A percentile compares a stretch with the other conserved stretches of the same genome.
Evolutionary conservation across 2,797 vertebrate species (phyloP).

Genomic region (Eulemur coronatus): DNA sequence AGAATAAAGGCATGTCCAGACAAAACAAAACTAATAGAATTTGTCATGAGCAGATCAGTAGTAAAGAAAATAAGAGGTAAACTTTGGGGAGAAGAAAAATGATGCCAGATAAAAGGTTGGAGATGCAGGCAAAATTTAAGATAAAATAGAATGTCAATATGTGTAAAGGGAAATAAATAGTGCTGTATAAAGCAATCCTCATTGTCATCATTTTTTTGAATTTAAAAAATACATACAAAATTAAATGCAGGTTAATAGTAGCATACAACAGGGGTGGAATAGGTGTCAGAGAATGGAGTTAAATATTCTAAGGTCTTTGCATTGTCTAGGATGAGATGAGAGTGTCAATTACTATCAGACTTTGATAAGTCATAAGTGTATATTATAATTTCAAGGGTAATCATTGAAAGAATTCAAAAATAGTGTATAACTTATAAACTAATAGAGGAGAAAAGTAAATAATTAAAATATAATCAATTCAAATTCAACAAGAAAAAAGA

Average conservation of each 20-base stretch:
- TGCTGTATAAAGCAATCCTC: not conserved
- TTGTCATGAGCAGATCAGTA: not conserved
- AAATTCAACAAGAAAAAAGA: not conserved
- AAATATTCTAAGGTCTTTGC: not conserved
- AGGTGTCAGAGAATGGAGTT: not conserved
- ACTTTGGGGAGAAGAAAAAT: not conserved
- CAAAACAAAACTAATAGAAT: not conserved
- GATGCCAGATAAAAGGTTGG: not conserved
- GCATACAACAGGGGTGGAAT: no score
- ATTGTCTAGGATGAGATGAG: not conserved
- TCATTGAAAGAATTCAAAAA: not conserved
- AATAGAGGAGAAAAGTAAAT: not conserved
- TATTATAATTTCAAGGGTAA: not conserved
- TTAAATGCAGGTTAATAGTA: not conserved
- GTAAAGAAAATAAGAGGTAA: not conserved
- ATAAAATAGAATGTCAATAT: not conserved
- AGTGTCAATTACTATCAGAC: not conserved
- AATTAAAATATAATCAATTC: not conserved
- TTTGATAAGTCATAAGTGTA: not conserved
- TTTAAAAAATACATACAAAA: not conserved
- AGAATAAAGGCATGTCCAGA: not conserved
- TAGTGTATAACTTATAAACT: not conserved
- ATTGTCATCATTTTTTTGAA: not conserved
- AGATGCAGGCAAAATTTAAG: not conserved
- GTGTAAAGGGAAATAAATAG: not conserved